Evolutionary conservation across 2,888 invertebrate species (phyloP).

Genomic region (Nomada flava): DNA sequence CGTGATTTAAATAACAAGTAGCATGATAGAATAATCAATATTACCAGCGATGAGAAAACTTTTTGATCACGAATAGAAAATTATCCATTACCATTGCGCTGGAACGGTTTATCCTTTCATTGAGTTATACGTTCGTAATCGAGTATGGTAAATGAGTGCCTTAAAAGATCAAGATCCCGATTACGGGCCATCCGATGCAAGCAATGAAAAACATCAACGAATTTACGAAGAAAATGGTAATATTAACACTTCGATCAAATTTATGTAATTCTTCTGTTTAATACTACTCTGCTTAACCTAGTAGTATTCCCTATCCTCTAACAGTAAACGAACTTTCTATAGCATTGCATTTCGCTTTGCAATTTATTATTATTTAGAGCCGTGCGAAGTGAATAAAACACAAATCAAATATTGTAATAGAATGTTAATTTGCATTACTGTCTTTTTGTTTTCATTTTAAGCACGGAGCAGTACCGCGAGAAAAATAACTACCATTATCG

Average conservation of each 20-base stretch:
- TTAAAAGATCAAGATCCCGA: slow-evolving; percentile 80
- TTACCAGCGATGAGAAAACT: not conserved
- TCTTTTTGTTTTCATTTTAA: slow-evolving; percentile 46
- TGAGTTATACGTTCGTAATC: slow-evolving; percentile 10
- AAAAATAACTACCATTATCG: slow-evolving; percentile 88
- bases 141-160: slow-evolving; percentile 71
- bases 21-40: not conserved
- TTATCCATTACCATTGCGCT: not conserved
- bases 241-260: not conserved
- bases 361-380: no score
- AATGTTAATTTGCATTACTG: not conserved
- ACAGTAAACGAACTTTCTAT: not conserved
- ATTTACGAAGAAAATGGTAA: slow-evolving; percentile 79
- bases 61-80: not conserved
- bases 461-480: slow-evolving; percentile 77
- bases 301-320: not conserved
- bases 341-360: not conserved
- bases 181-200: slow-evolving; percentile 76
- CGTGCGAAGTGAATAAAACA: no score
- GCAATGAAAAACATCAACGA: slow-evolving; percentile 74
- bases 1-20: slow-evolving; percentile 3
- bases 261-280: not conserved
- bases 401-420: not conserved
- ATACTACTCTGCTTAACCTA: not conserved
- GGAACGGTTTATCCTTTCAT: not conserved